Evolutionary conservation across 2,888 invertebrate species (phyloP).

Genomic region (Hemicrepidius hirtus): DNA sequence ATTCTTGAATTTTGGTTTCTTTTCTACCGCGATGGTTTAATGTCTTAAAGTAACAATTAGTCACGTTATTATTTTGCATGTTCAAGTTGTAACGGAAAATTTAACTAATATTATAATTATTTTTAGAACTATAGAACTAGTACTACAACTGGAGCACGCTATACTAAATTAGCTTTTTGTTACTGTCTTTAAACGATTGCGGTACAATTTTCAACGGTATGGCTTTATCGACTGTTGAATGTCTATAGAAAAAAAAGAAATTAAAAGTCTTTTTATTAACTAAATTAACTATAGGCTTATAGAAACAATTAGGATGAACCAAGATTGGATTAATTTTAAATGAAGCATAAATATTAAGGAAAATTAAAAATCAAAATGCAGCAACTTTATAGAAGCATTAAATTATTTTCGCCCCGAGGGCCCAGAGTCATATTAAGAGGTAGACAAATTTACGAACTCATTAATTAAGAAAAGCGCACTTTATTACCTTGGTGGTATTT

Average conservation of each 20-base stretch:
- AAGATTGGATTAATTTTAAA: conserved; percentile 29
- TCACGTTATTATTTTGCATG: conserved; percentile 20
- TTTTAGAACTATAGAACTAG: conserved; percentile 27
- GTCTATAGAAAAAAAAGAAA: conserved; percentile 6
- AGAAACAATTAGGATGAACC: not conserved
- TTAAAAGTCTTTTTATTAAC: conserved; percentile 14
- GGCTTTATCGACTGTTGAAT: conserved; percentile 4
- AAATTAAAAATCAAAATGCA: conserved; percentile 30
- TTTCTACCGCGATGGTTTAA: no score
- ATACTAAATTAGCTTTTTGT: conserved; percentile 25
- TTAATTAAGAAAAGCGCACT: conserved; percentile 49
- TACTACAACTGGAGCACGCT: conserved; percentile 8
- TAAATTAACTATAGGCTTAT: conserved; percentile 21
- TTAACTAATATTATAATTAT: conserved; percentile 24
- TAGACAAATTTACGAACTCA: conserved; percentile 52
- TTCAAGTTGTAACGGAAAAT: conserved; percentile 10
- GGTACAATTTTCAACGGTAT: conserved; percentile 13
- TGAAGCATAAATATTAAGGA: conserved; percentile 33
- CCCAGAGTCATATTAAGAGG: conserved; percentile 33
- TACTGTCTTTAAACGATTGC: conserved; percentile 10
- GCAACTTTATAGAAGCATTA: conserved; percentile 26
- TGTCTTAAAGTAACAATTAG: not conserved
- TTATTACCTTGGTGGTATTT: conserved; percentile 41
- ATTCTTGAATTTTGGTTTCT: no score
- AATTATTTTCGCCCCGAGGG: conserved; percentile 34